Evolutionary conservation across 1,140 invertebrate genomes (phyloP).

Genomic region (Calycopis cecrops): DNA sequence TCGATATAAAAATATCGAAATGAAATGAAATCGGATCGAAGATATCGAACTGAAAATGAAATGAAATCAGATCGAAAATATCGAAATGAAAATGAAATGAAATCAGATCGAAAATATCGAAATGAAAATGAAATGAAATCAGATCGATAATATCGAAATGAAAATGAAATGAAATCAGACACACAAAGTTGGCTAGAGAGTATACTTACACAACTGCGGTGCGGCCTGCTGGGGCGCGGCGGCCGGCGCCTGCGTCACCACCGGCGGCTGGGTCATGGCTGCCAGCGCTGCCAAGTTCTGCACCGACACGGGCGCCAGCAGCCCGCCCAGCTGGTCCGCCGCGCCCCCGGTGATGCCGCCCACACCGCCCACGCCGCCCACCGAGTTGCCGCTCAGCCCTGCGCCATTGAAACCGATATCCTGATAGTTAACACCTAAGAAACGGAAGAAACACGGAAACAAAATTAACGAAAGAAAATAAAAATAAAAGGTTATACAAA

Average conservation of each 20-base stretch:
- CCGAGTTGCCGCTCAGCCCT: slow-evolving; percentile 68
- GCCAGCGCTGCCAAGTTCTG: slow-evolving; percentile 93
- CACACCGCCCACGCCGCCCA: slow-evolving; percentile 32
- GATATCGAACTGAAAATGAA: no score
- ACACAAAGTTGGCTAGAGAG: no score
- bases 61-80: no score
- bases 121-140: no score
- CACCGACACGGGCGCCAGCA: slow-evolving; percentile 88
- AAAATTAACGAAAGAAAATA: slow-evolving; percentile 21
- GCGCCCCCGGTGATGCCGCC: slow-evolving; percentile 36
- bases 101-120: no score
- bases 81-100: no score
- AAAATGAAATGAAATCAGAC: no score
- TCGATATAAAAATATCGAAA: no score
- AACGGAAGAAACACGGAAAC: slow-evolving; percentile 25
- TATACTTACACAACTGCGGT: slow-evolving; percentile 70
- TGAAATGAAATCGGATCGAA: no score
- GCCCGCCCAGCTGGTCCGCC: slow-evolving; percentile 73
- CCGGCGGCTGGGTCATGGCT: slow-evolving; percentile 85
- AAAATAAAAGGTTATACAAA: slow-evolving; percentile 12
- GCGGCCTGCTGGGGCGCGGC: slow-evolving; percentile 67
- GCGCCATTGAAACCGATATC: slow-evolving; percentile 71
- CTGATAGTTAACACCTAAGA: slow-evolving; percentile 67
- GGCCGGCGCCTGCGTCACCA: slow-evolving; percentile 70
- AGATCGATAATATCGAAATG: no score